Evolutionary conservation across 2,888 invertebrate genomes (phyloP), one percentile per base, ranked within the genome.

Genomic region (Heliconius aoede): DNA sequence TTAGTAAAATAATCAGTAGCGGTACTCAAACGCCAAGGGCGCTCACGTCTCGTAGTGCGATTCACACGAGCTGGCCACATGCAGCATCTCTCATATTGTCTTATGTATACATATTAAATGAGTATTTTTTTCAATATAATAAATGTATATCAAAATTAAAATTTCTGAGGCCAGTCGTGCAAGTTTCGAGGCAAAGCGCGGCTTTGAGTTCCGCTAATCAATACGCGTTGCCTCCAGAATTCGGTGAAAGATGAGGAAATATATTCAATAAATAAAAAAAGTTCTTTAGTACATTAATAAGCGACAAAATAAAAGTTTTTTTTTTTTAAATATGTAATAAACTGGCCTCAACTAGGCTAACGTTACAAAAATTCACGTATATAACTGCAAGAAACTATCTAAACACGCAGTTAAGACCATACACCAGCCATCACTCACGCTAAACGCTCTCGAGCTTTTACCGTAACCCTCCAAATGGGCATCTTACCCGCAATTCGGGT

Each of bases 1-100:
- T 87, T 90, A 90, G 86, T 84, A 88, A 91, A 90, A 90, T 90
- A 88, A 89, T 91, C 92, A 87, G 93, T 93, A 93, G 93, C 93
- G 91, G 91, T 87, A 90, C 88, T 86, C 73, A 72, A 78, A 75
- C 77, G 91, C 93, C 90, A 78, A 81, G 73, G 92, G 93, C 92
- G 82, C 86, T 93, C 93, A 92, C 93, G 93, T 83, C 80, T 81
- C 81, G 76, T 81, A 79, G 81, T 81, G 76, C 82, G 84, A 82
- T 90, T 91, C 92, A 90, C 92, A 92, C 92, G 92, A 89, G 85
- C 84, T 79, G 79, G 72, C 78, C 81, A 76, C 80, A 76, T 81
- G 78, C 77, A 80, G 73, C 40, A 1, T 65, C 64, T 65, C 32
- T 40, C 58, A 51, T 64, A 3, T 15, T 68, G 11, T 21, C 26